Evolutionary conservation across 2,797 vertebrate species (phyloP), one percentile per base, ranked within the genome.

Genomic region (Liasis olivaceus): DNA sequence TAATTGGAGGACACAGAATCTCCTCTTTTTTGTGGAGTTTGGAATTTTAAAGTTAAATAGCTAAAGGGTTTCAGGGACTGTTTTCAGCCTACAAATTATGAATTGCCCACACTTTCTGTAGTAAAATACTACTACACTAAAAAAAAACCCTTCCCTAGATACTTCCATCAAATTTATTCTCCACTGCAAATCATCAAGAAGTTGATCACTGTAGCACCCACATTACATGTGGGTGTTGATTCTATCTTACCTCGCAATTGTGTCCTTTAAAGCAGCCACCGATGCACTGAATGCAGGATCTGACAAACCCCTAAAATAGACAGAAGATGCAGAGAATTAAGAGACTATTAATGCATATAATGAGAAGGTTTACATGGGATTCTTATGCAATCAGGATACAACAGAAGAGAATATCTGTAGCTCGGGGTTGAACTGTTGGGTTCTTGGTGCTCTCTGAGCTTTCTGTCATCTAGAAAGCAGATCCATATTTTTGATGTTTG

Each of bases 221-320:
- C 31, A n/a, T 72, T 42, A 89, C 14, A 20, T 24, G 51, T 15
- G 22, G 47, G 20, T n/a, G 86, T 56, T 12, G 36, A 26, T 87
- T 56, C 47, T 13, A 69, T 91, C 97, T 95, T 93, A 97, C 97
- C 97, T 97, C 90, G 66, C 9, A 6, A 97, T 97, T 24, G 95
- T 90, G 51, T 97, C 95, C 85, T 97, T 98, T n/a, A 97, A 89
- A 7, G 96, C 93, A 54, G 95, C 88, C 91, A 98, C 92, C 0
- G 96, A 95, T 17, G 95, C 77, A 31, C 95, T 95, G 58, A 97
- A 54, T n/a, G 93, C 92, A 0, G 93, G 60, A 89, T 97, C 96
- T 59, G 92, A 66, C 2, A 22, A 84, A 85, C 59, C 62, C 89
- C 97, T 98, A 31, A 56, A 94, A 96, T 93, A 96, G n/a, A 94